Evolutionary conservation across 2,113 vertebrate species (phyloP), one percentile per base, ranked within the genome.

Genomic region (Podarcis muralis): DNA sequence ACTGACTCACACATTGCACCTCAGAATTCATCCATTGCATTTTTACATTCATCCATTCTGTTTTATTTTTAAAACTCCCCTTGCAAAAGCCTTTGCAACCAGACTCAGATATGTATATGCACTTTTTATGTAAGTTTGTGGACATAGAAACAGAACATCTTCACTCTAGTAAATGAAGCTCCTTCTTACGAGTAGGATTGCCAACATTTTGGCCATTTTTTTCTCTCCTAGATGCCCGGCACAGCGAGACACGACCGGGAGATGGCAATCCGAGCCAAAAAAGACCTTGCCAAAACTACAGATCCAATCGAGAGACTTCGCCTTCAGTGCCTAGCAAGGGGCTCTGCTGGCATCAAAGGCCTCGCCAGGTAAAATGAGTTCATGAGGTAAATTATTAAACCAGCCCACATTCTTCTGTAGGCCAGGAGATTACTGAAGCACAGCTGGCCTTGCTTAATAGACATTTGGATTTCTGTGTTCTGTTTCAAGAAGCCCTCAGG

Each of bases 321-420:
- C 0, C 95, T 99, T 2, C 98, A 98, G 91, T 99, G 99, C 87
- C 95, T 99, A 88, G 87, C 97, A 35, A 95, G 96, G 59, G 99
- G 98, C 0, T 99, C 98, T 0, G 96, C 98, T 0, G 99, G 98
- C 43, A 99, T 99, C 95, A 99, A 99, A 95, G 98, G 98, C 0
- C 97, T 99, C 22, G 94, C 98, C 93, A 98, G 97, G 99, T 99
- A 91, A 89, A 94, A 85, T n/a, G 65, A 72, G 75, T 32, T n/a
- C 18, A 1, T n/a, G 35, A 91, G 77, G 81, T 37, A 40, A 5
- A 30, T 27, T 48, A 82, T 87, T 90, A 57, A 75, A 2, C 59
- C 87, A 77, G 62, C 20, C n/a, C 3, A 5, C 13, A 43, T 9
- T 11, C n/a, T 30, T 37, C 23, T 4, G 68, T 2, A 9, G 23